Conservation (phyloP, 2,797 vertebrate genomes). For the Phoxinus dragarum region DNA sequence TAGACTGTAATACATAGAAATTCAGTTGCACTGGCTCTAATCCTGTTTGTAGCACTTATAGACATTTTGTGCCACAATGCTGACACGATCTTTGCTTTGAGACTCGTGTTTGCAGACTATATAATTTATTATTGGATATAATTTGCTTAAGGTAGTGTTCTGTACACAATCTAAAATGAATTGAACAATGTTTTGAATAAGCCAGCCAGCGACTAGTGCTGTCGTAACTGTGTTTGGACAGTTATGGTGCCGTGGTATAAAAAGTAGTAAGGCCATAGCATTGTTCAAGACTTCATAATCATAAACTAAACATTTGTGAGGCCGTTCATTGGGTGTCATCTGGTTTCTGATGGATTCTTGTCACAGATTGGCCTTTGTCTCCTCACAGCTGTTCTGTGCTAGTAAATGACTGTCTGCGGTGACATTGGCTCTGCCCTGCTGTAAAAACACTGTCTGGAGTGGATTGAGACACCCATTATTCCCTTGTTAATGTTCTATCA, state of each 20-base stretch:
- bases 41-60: slow-evolving; percentile 15
- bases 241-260: slow-evolving; percentile 27
- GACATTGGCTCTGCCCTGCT: slow-evolving; percentile 38
- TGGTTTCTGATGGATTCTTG: slow-evolving; percentile 64
- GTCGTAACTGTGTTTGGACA: not conserved
- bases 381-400: slow-evolving; percentile 53
- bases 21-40: not conserved
- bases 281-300: slow-evolving; percentile 65
- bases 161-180: not conserved
- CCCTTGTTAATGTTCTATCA: slow-evolving; percentile 11
- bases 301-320: slow-evolving; percentile 66
- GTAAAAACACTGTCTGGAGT: slow-evolving; percentile 31
- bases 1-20: slow-evolving; percentile 14
- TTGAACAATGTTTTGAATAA: not conserved
- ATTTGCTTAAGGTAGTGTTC: not conserved
- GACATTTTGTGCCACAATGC: not conserved
- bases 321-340: slow-evolving; percentile 54
- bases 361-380: slow-evolving; percentile 46
- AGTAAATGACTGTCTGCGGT: slow-evolving; percentile 58
- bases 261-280: slow-evolving; percentile 55
- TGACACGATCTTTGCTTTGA: not conserved
- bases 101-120: not conserved
- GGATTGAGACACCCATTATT: slow-evolving; percentile 13
- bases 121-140: not conserved
- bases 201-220: not conserved